Percentiles rank a stretch among this genome's conserved stretches.
phyloP scores from a whole-genome alignment of 2,113 vertebrate genomes.

The Xenus cinereus region DNA sequence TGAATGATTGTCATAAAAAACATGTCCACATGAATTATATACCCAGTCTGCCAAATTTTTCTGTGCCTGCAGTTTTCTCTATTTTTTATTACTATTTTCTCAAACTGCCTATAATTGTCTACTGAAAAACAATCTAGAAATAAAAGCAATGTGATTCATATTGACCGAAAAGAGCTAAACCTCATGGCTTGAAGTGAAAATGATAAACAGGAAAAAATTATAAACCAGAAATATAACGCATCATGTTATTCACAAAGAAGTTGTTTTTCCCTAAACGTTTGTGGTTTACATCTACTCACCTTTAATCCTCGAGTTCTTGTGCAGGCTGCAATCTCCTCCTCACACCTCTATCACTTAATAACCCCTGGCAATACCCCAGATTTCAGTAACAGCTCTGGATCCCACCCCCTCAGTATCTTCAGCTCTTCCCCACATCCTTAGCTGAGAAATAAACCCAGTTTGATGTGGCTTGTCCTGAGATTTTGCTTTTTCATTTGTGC shows the following conservation, averaged over 20 bases:
- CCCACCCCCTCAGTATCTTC: not conserved
- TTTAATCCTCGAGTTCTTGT: not conserved
- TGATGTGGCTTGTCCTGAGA: not conserved
- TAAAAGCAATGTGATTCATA: not conserved
- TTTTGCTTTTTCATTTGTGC: not conserved
- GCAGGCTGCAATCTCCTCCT: not conserved
- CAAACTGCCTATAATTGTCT: not conserved
- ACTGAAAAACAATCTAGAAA: not conserved
- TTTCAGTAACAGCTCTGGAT: not conserved
- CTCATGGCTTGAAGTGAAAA: not conserved
- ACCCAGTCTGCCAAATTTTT: not conserved
- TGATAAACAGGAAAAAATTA: not conserved
- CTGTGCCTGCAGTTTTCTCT: not conserved
- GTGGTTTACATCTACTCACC: not conserved
- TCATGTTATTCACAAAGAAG: not conserved
- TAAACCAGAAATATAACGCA: not conserved
- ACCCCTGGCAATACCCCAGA: not conserved
- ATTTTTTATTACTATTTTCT: not conserved
- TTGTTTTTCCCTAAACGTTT: not conserved
- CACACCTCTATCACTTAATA: not conserved
- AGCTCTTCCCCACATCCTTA: not conserved
- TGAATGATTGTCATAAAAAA: not conserved
- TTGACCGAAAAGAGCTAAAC: not conserved
- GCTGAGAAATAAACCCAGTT: not conserved
- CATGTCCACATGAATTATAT: not conserved